Conservation (phyloP, 2,888 invertebrate species). For the Drosophila yooni region DNA sequence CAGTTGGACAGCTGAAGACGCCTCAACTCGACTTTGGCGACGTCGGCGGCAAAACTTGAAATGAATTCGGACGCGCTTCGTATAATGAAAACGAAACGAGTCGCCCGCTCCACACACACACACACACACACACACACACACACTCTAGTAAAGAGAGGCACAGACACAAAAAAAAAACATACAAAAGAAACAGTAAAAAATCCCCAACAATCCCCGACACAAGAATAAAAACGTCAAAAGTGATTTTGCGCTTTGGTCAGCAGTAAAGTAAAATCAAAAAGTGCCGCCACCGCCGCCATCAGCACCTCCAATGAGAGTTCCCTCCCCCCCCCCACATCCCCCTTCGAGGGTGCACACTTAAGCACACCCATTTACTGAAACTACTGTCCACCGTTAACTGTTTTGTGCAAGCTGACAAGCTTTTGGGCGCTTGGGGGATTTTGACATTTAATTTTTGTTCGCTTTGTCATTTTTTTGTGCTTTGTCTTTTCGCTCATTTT, state of each 20-base stretch:
- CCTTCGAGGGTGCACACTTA: neutral
- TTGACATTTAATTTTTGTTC: slow-evolving; percentile 60
- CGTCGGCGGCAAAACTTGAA: slow-evolving; percentile 75
- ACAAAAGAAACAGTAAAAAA: slow-evolving; percentile 8
- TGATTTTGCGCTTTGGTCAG: slow-evolving; percentile 78
- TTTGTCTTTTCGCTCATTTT: slow-evolving; percentile 30
- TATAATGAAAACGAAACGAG: slow-evolving; percentile 79
- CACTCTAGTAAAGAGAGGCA: slow-evolving; percentile 17
- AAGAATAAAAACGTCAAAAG: slow-evolving; percentile 82
- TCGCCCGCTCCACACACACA: slow-evolving; percentile 61
- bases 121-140: slow-evolving; percentile 10
- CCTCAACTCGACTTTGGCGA: slow-evolving; percentile 55
- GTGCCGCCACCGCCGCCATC: slow-evolving; percentile 58
- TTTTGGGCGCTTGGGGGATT: slow-evolving; percentile 59
- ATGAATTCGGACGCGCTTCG: slow-evolving; percentile 77
- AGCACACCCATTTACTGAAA: slow-evolving; percentile 9
- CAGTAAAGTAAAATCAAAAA: slow-evolving; percentile 74
- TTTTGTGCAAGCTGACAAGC: slow-evolving; percentile 63
- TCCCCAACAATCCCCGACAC: slow-evolving; percentile 48
- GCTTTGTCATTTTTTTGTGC: slow-evolving; percentile 11
- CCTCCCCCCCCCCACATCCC: neutral
- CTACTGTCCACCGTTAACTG: slow-evolving; percentile 62
- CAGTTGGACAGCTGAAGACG: slow-evolving; percentile 73
- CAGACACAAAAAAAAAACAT: slow-evolving; percentile 3
- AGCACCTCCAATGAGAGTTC: slow-evolving; percentile 52